These are phyloP conservation scores for Cremastobaeus sp. DNA, from an alignment of 2,888 invertebrate genomes.

Conservation along the genomic window DNA sequence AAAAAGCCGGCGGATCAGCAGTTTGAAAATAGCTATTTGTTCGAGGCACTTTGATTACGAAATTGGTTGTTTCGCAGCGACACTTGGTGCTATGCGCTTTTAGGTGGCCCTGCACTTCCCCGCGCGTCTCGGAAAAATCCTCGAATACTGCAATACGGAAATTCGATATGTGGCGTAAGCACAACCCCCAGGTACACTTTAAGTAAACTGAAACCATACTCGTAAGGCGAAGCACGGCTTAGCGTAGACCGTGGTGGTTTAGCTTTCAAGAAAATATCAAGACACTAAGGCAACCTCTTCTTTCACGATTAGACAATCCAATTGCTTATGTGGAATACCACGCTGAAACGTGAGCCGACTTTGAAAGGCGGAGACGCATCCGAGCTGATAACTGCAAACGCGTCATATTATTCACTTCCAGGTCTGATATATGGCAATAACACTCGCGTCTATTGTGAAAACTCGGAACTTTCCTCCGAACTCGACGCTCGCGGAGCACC, in stretches of 20 bases:
- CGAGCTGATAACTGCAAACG: constrained; percentile 47
- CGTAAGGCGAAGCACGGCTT: constrained; percentile 64
- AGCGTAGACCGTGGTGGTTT: constrained; percentile 56
- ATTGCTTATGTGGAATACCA: constrained; percentile 62
- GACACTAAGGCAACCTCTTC: constrained; percentile 59
- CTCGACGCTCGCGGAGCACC: too few species aligned
- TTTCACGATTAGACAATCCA: constrained; percentile 61
- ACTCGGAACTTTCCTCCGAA: too few species aligned
- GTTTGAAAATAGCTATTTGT: constrained; percentile 38
- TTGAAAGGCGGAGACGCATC: constrained; percentile 34
- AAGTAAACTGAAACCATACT: constrained; percentile 65
- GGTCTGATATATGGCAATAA: constrained; percentile 37
- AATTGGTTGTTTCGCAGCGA: constrained; percentile 53
- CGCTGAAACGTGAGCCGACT: constrained; percentile 61
- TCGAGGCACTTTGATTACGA: constrained; percentile 41
- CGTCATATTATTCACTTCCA: constrained; percentile 46
- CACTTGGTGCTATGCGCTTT: constrained; percentile 45
- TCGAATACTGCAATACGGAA: constrained; percentile 52
- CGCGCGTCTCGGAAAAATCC: constrained; percentile 36
- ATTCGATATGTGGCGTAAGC: constrained; percentile 57
- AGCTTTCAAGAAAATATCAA: constrained; percentile 63
- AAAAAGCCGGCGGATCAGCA: constrained; percentile 47
- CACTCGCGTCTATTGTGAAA: constrained; percentile 32
- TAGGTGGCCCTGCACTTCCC: constrained; percentile 15
- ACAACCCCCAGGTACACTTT: constrained; percentile 59